These are phyloP conservation scores for Enteromius afrohamiltoni DNA, from an alignment of 2,797 vertebrate genomes.

Conservation along the genomic window DNA sequence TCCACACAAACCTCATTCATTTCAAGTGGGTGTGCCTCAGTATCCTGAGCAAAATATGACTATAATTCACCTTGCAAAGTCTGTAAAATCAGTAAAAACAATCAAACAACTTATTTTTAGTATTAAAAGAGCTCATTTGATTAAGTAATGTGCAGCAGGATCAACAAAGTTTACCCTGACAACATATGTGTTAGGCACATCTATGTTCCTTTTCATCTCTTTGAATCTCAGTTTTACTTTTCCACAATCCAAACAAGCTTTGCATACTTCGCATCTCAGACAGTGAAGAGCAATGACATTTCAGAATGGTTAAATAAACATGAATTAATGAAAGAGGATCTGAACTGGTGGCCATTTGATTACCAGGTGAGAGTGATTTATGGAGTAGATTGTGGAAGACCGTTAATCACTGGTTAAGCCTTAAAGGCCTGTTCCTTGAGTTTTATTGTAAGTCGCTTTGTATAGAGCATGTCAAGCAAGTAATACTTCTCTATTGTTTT, in stretches of 20 bases:
- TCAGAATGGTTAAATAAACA: not conserved
- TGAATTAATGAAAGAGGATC: not conserved
- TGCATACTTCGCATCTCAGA: not conserved
- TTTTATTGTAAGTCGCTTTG: not conserved
- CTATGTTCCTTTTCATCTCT: not conserved
- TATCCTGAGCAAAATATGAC: not conserved
- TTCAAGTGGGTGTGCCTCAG: not conserved
- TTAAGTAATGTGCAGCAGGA: not conserved
- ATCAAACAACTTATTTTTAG: not conserved
- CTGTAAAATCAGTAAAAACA: not conserved
- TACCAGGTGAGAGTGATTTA: not conserved
- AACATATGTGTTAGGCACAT: not conserved
- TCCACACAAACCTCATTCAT: slow-evolving; percentile 6
- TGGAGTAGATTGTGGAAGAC: not conserved
- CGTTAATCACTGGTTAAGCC: not conserved
- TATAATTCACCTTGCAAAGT: not conserved
- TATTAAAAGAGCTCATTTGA: not conserved
- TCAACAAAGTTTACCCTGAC: not conserved
- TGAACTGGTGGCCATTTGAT: not conserved
- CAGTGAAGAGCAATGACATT: not conserved
- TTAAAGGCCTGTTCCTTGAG: not conserved
- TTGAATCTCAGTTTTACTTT: not conserved
- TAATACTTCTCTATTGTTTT: slow-evolving; percentile 15
- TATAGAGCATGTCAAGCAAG: not conserved
- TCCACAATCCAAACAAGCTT: slow-evolving; percentile 7